Evolutionary conservation across 1,140 invertebrate species (phyloP).

Genomic region (Brachionus rotundiformis): DNA sequence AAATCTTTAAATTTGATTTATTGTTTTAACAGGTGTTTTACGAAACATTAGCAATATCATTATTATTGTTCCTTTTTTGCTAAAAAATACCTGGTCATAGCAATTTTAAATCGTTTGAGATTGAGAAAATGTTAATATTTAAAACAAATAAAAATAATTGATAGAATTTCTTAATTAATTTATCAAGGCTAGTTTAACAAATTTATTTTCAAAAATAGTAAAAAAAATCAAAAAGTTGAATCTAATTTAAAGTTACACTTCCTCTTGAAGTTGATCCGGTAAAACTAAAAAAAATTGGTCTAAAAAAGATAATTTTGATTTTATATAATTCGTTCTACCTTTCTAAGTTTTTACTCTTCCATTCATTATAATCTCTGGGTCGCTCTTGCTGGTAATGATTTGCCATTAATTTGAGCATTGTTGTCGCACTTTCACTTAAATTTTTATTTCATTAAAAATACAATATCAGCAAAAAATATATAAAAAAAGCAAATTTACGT

Average conservation of each 20-base stretch:
- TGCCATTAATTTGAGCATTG: slow-evolving; percentile 14
- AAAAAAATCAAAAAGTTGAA: not conserved
- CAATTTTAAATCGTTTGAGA: no score
- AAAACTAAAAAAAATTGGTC: not conserved
- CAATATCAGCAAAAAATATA: no score
- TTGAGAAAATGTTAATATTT: no score
- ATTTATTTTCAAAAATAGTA: not conserved
- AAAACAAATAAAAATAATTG: no score
- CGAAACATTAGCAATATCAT: no score
- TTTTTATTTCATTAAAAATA: not conserved
- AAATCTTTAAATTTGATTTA: no score
- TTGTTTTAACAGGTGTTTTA: no score
- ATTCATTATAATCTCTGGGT: slow-evolving; percentile 16
- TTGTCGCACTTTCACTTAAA: slow-evolving; percentile 16
- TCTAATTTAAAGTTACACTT: not conserved
- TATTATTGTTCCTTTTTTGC: no score
- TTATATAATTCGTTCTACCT: not conserved
- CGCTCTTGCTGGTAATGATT: slow-evolving; percentile 22
- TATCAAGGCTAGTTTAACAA: not conserved
- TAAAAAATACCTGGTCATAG: no score
- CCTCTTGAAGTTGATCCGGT: not conserved
- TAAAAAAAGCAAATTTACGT: not conserved
- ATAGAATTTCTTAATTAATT: not conserved
- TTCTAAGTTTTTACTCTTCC: not conserved
- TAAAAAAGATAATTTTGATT: not conserved